Base-by-base conservation (phyloP, 2,888 invertebrate species). In the Drosophila fungiperda region DNA sequence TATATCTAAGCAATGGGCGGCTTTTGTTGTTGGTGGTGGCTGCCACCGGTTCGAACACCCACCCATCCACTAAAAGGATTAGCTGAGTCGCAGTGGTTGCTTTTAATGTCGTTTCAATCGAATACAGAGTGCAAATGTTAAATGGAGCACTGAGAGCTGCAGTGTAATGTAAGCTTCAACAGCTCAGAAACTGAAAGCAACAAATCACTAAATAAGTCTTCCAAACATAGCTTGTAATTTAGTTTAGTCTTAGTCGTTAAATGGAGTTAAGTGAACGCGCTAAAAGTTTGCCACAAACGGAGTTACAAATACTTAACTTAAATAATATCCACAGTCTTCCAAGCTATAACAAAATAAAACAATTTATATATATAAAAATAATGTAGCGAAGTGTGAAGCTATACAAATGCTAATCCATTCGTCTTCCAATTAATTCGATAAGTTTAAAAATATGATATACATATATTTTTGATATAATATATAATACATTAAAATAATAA, bases 131-230 rank as follows among this genome's bases (percentile, higher is more conserved):
- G 63, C 68, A 61, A 72, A 45, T 75, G 66, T 60, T 59, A 55
- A 67, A 52, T 82, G 74, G 64, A 74, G 78, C 60, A 64, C 20
- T 52, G 32, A 20, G 58, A 9, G 20, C 15, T 2, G 32, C 20
- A 49, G 17, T 26, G 53, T 45, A 61, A 69, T 68, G 73, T 76
- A 67, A 69, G 53, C 73, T 36, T 52, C 60, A 53, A 65, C 66
- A 50, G 35, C 49, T 35, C 76, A 76, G 52, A 58, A 73, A 80
- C 78, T 58, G 62, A 76, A 90, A 83, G 82, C 91, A 91, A 83
- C 93, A 94, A 94, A 94, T 93, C 94, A 92, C 92, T 92, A 82
- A 89, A 92, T 90, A 93, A 92, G 94, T 94, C 94, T 94, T 94
- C 94, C 94, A 94, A 86, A 73, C 80, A 80, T 82, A 82, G 81